Evolutionary conservation across 2,888 invertebrate species (phyloP), one percentile per base, ranked within the genome.

Genomic region (Scaptomyza parva): DNA sequence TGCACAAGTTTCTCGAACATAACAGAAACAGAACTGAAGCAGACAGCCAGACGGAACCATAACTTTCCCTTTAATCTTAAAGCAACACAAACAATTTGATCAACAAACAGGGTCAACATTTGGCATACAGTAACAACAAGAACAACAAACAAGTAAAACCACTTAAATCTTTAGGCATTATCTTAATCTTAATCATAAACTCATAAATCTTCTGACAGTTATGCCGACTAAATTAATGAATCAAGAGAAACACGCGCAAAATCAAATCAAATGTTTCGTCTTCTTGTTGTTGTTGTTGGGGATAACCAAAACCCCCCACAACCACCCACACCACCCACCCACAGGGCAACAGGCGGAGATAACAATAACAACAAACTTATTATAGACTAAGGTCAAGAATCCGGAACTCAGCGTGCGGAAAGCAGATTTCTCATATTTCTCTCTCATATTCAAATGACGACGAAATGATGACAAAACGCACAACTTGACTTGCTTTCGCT

Each of bases 361-460:
- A n/a, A 24, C 35, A 33, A 54, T 37, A 69, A 66, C 53, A 68
- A 67, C 63, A 66, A 48, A 67, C 73, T 79, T 73, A 85, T 76
- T 86, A 76, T 86, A 86, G 86, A 76, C 88, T 88, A 83, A 88
- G 88, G 88, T 88, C 88, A 88, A 88, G 88, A 88, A 86, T 88
- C 88, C 88, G 88, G 88, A 88, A 88, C 86, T 81, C 17, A 40
- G 40, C 20, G 45, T 82, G 70, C 79, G 79, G 82, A 76, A 79
- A 76, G 70, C 70, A 33, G n/a, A n/a, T n/a, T 22, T 64, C 12
- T 44, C 30, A 35, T 45, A 8, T 8, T 18, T 43, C 20, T 40
- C 11, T n/a, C 4, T 14, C 59, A n/a, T 54, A 85, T 85, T 79
- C 83, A 78, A 80, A 83, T 83, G 60, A 53, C 62, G 59, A 72